Conservation (phyloP, 2,113 vertebrate species). For the Labeo catla region DNA sequence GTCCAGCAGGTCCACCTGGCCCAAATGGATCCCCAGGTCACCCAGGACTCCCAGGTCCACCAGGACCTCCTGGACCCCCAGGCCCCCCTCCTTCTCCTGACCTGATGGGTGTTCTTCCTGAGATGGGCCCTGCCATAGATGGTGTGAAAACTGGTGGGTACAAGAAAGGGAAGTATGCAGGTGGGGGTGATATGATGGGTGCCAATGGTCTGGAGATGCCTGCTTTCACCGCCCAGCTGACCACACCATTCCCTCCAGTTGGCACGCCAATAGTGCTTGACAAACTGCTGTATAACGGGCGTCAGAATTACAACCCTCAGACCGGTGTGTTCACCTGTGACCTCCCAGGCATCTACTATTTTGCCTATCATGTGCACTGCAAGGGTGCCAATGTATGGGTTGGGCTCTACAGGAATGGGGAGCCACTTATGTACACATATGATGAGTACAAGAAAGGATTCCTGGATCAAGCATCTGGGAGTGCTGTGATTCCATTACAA, state of each 20-base stretch:
- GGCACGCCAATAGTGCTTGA: conserved; percentile 92
- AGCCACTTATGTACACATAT: conserved; percentile 96
- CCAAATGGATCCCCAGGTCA: conserved; percentile 79
- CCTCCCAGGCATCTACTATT: conserved; percentile 94
- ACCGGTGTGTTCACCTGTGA: conserved; percentile 94
- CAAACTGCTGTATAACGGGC: conserved; percentile 92
- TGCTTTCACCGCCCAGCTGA: conserved; percentile 90
- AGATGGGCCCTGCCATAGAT: conserved; percentile 88
- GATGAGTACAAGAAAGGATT: conserved; percentile 96
- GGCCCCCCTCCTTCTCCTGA: conserved; percentile 80
- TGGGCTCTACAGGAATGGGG: conserved; percentile 92
- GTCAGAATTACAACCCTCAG: conserved; percentile 95
- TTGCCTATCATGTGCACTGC: conserved; percentile 95
- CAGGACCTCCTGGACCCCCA: conserved; percentile 88
- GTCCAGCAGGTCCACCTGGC: conserved; percentile 86
- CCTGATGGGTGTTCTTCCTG: conserved; percentile 87
- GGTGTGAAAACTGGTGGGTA: conserved; percentile 79
- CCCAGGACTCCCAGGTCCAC: conserved; percentile 84
- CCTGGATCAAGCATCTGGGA: conserved; percentile 96
- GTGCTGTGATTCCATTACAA: conserved; percentile 87
- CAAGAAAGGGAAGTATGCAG: conserved; percentile 85
- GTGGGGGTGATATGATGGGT: conserved; percentile 72
- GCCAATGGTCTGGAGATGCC: conserved; percentile 84
- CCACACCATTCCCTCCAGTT: conserved; percentile 89
- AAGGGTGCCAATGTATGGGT: conserved; percentile 97